Conservation (phyloP, 2,113 vertebrate species). For the Mionectes macconnelli region DNA sequence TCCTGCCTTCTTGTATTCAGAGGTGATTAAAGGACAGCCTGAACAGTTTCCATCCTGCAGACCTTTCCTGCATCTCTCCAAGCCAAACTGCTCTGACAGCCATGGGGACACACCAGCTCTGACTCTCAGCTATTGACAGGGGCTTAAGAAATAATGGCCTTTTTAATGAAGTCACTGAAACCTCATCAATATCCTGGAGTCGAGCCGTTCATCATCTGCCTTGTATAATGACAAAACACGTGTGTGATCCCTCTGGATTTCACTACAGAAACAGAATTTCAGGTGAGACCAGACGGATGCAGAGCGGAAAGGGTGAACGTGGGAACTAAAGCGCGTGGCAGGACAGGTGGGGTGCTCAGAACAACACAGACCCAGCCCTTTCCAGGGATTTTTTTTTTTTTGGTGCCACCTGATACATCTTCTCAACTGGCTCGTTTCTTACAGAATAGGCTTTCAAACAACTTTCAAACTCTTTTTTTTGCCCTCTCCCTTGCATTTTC, state of each 20-base stretch:
- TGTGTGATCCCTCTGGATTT: neutral
- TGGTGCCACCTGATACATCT: neutral
- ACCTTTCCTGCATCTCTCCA: neutral
- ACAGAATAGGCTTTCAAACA: slow-evolving; percentile 22
- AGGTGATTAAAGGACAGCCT: neutral
- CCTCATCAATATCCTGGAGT: neutral
- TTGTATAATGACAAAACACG: neutral
- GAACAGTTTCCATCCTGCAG: neutral
- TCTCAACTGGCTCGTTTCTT: slow-evolving; percentile 27
- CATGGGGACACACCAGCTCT: neutral
- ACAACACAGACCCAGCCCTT: neutral
- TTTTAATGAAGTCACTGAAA: neutral
- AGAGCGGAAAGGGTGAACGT: neutral
- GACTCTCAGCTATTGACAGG: neutral
- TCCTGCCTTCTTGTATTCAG: neutral
- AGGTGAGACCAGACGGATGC: neutral
- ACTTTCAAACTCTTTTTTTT: neutral
- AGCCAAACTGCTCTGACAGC: neutral
- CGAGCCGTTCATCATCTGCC: neutral
- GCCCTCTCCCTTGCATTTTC: neutral
- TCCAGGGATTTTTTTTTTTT: neutral
- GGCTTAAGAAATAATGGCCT: neutral
- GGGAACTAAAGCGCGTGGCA: neutral
- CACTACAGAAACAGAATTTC: neutral
- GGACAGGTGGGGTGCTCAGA: neutral